A percentile compares a stretch with the other conserved stretches of the same genome.
Evolutionary conservation across 1,140 invertebrate species (phyloP).

Genomic region (Ceratitis capitata): DNA sequence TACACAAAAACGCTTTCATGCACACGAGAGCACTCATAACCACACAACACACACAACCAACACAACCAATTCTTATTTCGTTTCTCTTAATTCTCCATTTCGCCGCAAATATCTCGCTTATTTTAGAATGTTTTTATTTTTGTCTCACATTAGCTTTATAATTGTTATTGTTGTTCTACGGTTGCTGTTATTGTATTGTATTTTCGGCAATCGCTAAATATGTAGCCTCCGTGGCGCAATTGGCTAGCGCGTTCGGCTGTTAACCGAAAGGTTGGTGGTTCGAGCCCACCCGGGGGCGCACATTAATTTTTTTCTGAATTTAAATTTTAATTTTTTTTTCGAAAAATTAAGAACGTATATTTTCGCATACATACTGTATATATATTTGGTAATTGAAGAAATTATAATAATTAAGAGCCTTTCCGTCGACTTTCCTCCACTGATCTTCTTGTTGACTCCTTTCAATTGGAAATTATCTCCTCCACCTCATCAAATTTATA

Average conservation of each 20-base stretch:
- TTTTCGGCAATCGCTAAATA: neutral
- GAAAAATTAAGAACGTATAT: too few species aligned
- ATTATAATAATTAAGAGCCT: too few species aligned
- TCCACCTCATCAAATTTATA: too few species aligned
- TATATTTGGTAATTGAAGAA: too few species aligned
- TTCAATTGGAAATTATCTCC: too few species aligned
- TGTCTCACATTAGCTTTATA: neutral
- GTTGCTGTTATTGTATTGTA: neutral
- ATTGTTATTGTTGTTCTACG: neutral
- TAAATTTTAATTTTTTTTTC: too few species aligned
- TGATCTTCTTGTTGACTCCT: too few species aligned
- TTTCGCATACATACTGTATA: too few species aligned
- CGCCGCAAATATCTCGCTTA: neutral
- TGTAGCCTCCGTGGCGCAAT: constrained; percentile 80
- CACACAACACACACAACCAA: neutral
- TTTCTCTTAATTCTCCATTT: neutral
- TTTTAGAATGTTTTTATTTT: neutral
- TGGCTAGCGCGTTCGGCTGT: constrained; percentile 84
- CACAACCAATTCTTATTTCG: neutral
- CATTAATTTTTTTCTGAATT: constrained; percentile 47
- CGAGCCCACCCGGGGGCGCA: constrained; percentile 79
- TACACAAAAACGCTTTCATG: neutral
- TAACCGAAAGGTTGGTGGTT: constrained; percentile 89
- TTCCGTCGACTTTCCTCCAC: too few species aligned
- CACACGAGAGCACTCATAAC: too few species aligned